Conservation (phyloP, 2,113 vertebrate genomes). For the Illadopsis cleaveri region DNA sequence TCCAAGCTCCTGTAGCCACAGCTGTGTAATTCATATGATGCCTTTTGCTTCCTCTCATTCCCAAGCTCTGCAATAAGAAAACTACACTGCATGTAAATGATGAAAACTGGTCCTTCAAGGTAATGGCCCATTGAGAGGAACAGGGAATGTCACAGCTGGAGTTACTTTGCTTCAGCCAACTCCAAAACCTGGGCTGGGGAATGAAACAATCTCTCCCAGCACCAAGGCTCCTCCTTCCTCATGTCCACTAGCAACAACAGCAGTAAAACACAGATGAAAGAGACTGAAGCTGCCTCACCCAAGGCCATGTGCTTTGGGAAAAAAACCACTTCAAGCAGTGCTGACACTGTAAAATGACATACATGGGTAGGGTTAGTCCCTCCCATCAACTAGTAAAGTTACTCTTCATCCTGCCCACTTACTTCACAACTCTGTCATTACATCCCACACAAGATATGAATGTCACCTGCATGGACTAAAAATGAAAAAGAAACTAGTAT, state of each 20-base stretch:
- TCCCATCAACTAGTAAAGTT: not conserved
- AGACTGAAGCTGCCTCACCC: not conserved
- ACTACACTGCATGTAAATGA: not conserved
- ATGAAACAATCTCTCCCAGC: not conserved
- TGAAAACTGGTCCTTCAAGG: not conserved
- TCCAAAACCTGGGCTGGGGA: not conserved
- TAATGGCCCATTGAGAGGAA: not conserved
- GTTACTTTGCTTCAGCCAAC: not conserved
- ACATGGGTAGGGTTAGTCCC: not conserved
- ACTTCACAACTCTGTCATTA: not conserved
- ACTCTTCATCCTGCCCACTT: not conserved
- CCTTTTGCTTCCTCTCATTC: not conserved
- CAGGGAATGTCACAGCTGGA: not conserved
- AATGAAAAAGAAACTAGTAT: not conserved
- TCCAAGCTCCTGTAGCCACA: not conserved
- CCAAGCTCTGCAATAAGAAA: not conserved
- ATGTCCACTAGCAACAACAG: not conserved
- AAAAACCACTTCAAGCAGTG: not conserved
- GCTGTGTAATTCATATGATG: not conserved
- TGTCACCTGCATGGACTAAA: not conserved
- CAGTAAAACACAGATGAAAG: not conserved
- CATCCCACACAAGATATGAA: fast-evolving
- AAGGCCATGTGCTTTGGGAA: not conserved
- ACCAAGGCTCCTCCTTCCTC: not conserved
- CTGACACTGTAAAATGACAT: not conserved